Evolutionary conservation across 1,140 invertebrate genomes (phyloP).

Genomic region (Cheumatopsyche charites): DNA sequence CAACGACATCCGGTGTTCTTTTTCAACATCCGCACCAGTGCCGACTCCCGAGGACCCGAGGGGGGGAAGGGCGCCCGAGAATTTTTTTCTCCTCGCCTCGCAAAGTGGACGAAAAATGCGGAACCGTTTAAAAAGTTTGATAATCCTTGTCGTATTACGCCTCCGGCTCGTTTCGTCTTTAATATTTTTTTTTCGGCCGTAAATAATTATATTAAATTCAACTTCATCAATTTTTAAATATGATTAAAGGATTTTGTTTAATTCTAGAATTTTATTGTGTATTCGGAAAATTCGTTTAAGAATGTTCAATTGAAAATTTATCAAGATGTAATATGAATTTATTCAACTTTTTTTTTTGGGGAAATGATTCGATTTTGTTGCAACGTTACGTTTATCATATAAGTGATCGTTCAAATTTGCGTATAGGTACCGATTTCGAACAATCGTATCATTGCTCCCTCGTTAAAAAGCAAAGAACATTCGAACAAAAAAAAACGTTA

Average conservation of each 20-base stretch:
- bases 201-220: slow-evolving; percentile 15
- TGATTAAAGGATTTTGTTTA: too few species aligned
- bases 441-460: slow-evolving; percentile 25
- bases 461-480: slow-evolving; percentile 23
- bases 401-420: too few species aligned
- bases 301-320: too few species aligned
- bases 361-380: too few species aligned
- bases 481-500: slow-evolving; percentile 12
- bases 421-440: neutral
- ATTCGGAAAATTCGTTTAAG: too few species aligned
- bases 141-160: slow-evolving; percentile 20
- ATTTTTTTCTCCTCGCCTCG: neutral
- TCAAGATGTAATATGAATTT: too few species aligned
- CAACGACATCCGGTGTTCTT: slow-evolving; percentile 15
- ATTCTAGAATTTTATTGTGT: too few species aligned
- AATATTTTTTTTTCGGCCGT: neutral
- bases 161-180: neutral
- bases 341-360: too few species aligned
- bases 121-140: slow-evolving; percentile 27
- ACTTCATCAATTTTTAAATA: neutral
- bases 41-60: too few species aligned
- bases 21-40: too few species aligned
- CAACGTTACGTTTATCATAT: too few species aligned
- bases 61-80: too few species aligned
- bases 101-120: neutral